Percentiles rank a stretch among this genome's conserved stretches.
phyloP scores from a whole-genome alignment of 2,113 vertebrate genomes.

The Proteles cristata region DNA sequence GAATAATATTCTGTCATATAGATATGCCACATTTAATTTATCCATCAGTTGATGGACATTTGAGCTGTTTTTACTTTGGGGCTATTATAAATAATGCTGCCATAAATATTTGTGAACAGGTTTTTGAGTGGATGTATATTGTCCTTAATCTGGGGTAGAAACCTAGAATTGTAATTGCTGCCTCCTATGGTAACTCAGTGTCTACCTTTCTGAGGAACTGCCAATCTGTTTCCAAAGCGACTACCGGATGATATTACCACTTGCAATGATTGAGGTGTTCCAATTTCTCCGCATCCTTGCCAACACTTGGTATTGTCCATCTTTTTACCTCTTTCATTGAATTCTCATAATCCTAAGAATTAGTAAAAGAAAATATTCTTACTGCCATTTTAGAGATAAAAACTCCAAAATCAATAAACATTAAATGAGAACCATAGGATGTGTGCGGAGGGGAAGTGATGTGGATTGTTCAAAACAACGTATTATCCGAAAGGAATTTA shows the following conservation, averaged over 20 bases:
- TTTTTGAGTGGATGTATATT: not conserved
- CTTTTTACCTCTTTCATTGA: not conserved
- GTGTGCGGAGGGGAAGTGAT: not conserved
- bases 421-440: not conserved
- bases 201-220: constrained; percentile 6
- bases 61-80: not conserved
- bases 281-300: not conserved
- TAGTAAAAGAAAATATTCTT: constrained; percentile 35
- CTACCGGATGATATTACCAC: not conserved
- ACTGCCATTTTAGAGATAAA: not conserved
- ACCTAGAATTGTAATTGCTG: not conserved
- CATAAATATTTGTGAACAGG: not conserved
- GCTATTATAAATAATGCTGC: not conserved
- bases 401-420: not conserved
- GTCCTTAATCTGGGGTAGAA: not conserved
- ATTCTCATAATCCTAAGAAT: constrained; percentile 21
- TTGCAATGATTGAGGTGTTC: not conserved
- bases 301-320: not conserved
- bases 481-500: not conserved
- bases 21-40: not conserved
- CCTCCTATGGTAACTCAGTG: not conserved
- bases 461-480: not conserved
- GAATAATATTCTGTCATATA: not conserved
- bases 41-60: not conserved
- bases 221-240: not conserved